phyloP scores from a whole-genome alignment of 2,888 invertebrate genomes.

The Hyposoter dolosus region DNA sequence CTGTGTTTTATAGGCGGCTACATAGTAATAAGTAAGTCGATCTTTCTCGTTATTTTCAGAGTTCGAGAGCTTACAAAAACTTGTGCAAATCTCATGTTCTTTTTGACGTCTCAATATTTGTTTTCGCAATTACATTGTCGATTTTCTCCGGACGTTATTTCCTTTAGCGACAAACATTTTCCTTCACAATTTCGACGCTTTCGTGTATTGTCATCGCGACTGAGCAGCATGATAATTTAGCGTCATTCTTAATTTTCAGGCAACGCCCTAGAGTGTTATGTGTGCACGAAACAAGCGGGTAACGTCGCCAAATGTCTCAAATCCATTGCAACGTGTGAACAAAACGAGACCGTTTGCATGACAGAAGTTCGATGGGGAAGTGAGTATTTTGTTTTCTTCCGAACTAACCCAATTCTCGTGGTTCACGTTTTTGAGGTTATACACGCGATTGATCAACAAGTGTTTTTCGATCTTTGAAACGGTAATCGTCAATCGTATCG shows the following conservation, averaged over 20 bases:
- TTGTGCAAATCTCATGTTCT: background rate
- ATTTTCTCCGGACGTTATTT: background rate
- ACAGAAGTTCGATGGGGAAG: conserved; percentile 97
- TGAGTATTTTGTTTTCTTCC: conserved; percentile 81
- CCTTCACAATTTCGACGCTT: background rate
- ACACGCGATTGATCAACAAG: conserved; percentile 14
- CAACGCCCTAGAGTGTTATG: conserved; percentile 95
- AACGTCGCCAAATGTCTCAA: conserved; percentile 97
- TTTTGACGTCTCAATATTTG: background rate
- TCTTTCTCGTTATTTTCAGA: background rate
- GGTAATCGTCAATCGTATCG: background rate
- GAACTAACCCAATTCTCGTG: background rate
- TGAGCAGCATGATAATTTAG: background rate
- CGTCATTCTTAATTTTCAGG: conserved; percentile 83
- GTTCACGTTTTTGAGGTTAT: conserved; percentile 66
- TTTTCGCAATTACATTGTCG: too few relatives aligned
- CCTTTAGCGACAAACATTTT: background rate
- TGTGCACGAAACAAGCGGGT: conserved; percentile 96
- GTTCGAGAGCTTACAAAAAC: background rate
- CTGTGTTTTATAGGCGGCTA: conserved; percentile 35
- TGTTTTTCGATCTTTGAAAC: background rate
- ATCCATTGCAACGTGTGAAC: conserved; percentile 96
- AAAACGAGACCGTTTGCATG: conserved; percentile 94
- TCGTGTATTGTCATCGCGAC: background rate
- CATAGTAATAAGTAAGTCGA: conserved; percentile 56